phyloP scores from a whole-genome alignment of 2,113 vertebrate genomes.

The Proterorhinus semilunaris region DNA sequence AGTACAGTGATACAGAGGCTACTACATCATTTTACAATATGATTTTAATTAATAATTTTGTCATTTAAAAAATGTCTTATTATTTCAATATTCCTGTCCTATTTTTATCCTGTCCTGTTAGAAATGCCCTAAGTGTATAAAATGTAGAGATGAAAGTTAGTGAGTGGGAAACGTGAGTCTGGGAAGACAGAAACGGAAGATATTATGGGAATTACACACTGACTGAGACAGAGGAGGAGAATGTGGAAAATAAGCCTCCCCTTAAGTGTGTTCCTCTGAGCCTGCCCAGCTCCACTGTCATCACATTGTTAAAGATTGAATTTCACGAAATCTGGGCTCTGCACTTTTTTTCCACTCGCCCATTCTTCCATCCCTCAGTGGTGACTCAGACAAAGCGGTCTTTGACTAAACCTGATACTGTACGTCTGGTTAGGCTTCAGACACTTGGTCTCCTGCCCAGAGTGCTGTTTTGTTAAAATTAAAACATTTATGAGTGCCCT shows the following conservation, averaged over 20 bases:
- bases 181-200: constrained; percentile 33
- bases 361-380: constrained; percentile 62
- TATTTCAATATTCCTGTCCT: background rate
- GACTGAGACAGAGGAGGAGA: constrained; percentile 60
- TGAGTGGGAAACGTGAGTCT: constrained; percentile 2
- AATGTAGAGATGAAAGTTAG: constrained; percentile 28
- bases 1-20: too few relatives aligned
- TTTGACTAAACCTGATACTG: constrained; percentile 63
- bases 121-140: constrained; percentile 17
- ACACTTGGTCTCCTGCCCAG: constrained; percentile 34
- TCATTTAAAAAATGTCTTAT: background rate
- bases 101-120: background rate
- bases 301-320: constrained; percentile 61
- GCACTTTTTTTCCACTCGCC: constrained; percentile 59
- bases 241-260: constrained; percentile 64
- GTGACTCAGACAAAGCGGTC: constrained; percentile 67
- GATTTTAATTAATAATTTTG: too few relatives aligned
- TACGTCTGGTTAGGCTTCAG: constrained; percentile 53
- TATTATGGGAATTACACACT: constrained; percentile 53
- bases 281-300: constrained; percentile 67
- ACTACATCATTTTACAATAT: too few relatives aligned
- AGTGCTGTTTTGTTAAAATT: constrained; percentile 23
- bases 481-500: constrained; percentile 25
- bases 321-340: constrained; percentile 71
- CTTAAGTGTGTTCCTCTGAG: constrained; percentile 61